Evolutionary conservation across 1,140 invertebrate species (phyloP), one percentile per base, ranked within the genome.

Genomic region (Rhynchophorus ferrugineus): DNA sequence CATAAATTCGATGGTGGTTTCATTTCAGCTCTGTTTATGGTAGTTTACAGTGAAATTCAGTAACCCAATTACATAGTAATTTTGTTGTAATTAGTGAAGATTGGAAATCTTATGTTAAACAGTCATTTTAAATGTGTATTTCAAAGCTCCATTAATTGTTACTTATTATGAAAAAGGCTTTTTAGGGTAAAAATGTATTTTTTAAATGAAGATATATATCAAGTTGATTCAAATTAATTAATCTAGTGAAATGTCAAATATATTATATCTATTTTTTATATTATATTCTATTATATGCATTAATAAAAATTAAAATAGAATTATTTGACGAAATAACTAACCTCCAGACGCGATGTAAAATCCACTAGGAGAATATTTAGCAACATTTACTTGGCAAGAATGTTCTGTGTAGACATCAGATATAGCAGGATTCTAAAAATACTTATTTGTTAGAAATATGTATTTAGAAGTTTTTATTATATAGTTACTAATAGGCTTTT

Each of bases 341-440:
- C 91, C 93, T 74, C 91, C 95, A 62, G 96, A 99, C 43, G 94
- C 92, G 67, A 99, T 98, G 66, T 99, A 99, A 73, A 95, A 98
- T 56, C 95, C 92, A 74, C 89, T 95, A 2, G 96, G 96, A 39
- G 95, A 95, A 73, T 97, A 98, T 72, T 98, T 97, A 38, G 96
- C 96, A 43, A 96, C 92, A 67, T 91, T 96, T 1, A 96, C 91
- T 62, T 83, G 78, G 63, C 87, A 88, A 33, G 94, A 91, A 73
- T 99, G 96, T 75, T 99, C 94, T 2, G 95, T 95, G 71, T 98
- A 99, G 56, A 97, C 82, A 71, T 99, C 95, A 58, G 88, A 78
- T 58, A 93, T 86, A 11, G 88, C 82, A 51, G 93, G 91, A 76
- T 98, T 87, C 86, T 94, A 66, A 46, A 58, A 54, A 37, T 44